Evolutionary conservation across 2,113 vertebrate genomes (phyloP).

Genomic region (Ailuropoda melanoleuca): DNA sequence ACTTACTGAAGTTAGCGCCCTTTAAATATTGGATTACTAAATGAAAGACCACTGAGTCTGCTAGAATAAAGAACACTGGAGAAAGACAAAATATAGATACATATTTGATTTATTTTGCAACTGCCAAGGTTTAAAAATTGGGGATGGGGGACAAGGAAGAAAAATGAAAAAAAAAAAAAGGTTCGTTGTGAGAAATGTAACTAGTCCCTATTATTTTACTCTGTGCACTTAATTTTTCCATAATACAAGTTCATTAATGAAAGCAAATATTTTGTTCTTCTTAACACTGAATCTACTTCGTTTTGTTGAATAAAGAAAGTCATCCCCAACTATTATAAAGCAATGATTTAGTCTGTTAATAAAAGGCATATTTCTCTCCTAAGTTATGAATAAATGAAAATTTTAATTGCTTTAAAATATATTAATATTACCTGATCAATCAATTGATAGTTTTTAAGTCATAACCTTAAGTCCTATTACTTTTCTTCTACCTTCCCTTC

Average conservation of each 20-base stretch:
- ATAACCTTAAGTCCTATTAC: neutral
- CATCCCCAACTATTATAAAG: conserved; percentile 9
- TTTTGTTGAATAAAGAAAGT: conserved; percentile 6
- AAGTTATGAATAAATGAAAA: neutral
- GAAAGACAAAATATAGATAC: neutral
- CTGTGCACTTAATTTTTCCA: neutral
- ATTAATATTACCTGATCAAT: neutral
- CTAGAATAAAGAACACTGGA: neutral
- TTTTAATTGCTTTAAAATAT: conserved; percentile 2
- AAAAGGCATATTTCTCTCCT: neutral
- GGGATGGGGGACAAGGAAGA: neutral
- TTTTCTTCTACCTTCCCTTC: neutral
- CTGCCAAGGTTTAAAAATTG: neutral
- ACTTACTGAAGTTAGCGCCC: neutral
- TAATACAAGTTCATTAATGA: neutral
- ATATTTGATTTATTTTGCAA: conserved; percentile 3
- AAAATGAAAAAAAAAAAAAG: neutral
- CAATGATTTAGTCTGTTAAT: neutral
- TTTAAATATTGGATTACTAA: neutral
- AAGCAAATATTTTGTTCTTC: neutral
- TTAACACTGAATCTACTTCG: neutral
- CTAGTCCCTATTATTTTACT: neutral
- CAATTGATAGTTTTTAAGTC: neutral
- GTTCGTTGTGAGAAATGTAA: neutral
- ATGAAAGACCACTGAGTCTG: neutral